phyloP scores from a whole-genome alignment of 2,888 invertebrate species.

The Nezara viridula region DNA sequence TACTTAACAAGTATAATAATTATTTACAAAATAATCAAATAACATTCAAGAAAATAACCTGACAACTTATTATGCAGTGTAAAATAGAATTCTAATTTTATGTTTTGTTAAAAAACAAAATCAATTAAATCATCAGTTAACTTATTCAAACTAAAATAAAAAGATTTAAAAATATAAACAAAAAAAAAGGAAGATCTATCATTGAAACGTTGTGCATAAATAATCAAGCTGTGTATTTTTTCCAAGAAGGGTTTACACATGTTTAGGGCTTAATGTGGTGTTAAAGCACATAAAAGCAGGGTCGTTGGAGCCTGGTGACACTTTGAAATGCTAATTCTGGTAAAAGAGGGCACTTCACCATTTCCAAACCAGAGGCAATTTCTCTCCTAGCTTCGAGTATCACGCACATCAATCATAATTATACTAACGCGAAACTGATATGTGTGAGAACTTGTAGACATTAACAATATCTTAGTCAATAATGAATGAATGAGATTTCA shows the following conservation, averaged over 20 bases:
- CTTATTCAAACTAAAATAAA: no score
- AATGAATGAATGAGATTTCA: no score
- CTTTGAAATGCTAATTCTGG: slow-evolving; percentile 1
- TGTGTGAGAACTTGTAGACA: not conserved
- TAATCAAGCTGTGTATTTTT: slow-evolving; percentile 1
- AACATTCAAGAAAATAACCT: no score
- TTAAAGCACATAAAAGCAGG: slow-evolving; percentile 7
- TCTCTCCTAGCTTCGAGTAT: not conserved
- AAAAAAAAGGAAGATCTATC: not conserved
- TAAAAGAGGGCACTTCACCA: slow-evolving; percentile 23
- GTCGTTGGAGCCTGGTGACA: not conserved
- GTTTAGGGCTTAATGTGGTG: slow-evolving; percentile 25
- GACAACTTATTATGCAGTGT: no score
- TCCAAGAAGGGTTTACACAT: not conserved
- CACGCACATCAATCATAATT: not conserved
- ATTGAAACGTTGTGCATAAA: not conserved
- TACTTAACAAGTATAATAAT: no score
- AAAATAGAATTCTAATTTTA: no score
- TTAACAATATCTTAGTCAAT: not conserved
- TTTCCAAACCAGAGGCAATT: slow-evolving; percentile 29
- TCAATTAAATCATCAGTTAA: no score
- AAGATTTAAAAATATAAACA: no score
- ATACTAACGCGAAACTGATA: not conserved
- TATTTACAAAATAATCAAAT: no score
- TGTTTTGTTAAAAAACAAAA: no score